Evolutionary conservation across 2,888 invertebrate genomes (phyloP).

Genomic region (Spilosoma lubricipeda): DNA sequence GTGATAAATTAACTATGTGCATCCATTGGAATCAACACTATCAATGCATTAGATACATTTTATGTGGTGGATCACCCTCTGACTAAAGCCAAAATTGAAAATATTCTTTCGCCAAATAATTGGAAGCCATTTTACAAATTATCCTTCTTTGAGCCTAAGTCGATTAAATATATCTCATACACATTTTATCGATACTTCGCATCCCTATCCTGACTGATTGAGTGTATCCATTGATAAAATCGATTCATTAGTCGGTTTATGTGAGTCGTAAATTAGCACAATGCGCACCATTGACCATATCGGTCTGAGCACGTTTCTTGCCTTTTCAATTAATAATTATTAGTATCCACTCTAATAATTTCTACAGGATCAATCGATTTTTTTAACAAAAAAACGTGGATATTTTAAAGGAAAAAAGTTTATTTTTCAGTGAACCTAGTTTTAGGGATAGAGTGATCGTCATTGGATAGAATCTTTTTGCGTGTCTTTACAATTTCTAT

Average conservation of each 20-base stretch:
- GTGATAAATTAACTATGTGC: no score
- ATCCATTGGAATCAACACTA: no score
- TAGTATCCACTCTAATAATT: background rate
- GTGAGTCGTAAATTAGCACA: constrained; percentile 39
- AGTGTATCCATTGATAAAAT: constrained; percentile 55
- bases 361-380: background rate
- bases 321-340: constrained; percentile 4
- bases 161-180: no score
- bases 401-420: background rate
- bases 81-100: no score
- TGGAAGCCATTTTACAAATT: background rate
- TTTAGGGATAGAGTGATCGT: no score
- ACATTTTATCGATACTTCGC: constrained; percentile 55
- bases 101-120: background rate
- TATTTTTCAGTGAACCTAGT: no score
- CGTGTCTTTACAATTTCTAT: no score
- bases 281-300: constrained; percentile 8
- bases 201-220: constrained; percentile 66
- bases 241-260: constrained; percentile 58
- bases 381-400: background rate
- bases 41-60: no score
- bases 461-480: no score
- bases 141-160: background rate
- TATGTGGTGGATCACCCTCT: no score
- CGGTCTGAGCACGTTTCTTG: constrained; percentile 6